Conservation (phyloP, 2,888 invertebrate species). For the Netelia inedita region DNA sequence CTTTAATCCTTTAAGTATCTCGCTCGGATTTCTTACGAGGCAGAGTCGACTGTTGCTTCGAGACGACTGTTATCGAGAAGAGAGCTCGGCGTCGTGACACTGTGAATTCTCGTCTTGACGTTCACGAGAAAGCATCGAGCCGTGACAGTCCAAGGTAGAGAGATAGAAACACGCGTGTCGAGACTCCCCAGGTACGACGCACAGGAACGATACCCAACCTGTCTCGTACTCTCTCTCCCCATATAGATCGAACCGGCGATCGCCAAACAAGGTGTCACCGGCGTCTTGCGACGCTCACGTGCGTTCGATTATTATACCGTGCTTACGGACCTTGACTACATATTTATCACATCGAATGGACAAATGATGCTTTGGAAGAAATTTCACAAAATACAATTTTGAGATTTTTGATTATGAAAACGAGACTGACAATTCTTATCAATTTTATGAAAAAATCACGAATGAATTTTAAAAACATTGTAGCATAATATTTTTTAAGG, state of each 20-base stretch:
- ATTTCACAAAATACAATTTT: too few relatives aligned
- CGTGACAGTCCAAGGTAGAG: conserved; percentile 51
- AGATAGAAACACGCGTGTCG: conserved; percentile 61
- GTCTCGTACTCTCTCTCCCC: conserved; percentile 74
- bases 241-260: conserved; percentile 70
- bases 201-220: conserved; percentile 61
- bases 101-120: conserved; percentile 57
- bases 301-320: conserved; percentile 1
- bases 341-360: not conserved
- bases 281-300: conserved; percentile 53
- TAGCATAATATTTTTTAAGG: too few relatives aligned
- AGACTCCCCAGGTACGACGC: conserved; percentile 70
- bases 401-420: too few relatives aligned
- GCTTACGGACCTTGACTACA: not conserved
- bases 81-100: conserved; percentile 31
- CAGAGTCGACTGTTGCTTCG: conserved; percentile 44
- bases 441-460: too few relatives aligned
- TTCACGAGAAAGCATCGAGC: conserved; percentile 65
- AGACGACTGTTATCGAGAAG: conserved; percentile 49
- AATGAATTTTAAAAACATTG: too few relatives aligned
- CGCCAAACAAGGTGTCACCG: conserved; percentile 79
- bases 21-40: not conserved
- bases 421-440: too few relatives aligned
- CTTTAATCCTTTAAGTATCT: too few relatives aligned
- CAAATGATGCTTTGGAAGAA: too few relatives aligned